phyloP scores from a whole-genome alignment of 2,888 invertebrate genomes.

The Zygothrica quintamaculata region DNA sequence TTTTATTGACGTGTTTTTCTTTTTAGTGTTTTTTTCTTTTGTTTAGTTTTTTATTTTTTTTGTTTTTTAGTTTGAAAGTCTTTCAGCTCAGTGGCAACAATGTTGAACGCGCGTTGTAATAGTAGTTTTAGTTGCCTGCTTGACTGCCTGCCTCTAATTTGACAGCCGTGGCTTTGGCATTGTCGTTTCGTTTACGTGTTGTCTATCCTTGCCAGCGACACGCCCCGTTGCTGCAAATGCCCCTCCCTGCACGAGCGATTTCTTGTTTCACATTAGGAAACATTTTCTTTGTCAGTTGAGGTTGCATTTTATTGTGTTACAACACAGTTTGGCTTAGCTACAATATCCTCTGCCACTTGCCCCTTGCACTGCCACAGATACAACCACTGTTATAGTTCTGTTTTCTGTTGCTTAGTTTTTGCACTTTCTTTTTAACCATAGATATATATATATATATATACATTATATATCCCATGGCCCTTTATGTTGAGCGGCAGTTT shows the following conservation, averaged over 20 bases:
- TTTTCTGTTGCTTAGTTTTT: constrained; percentile 27
- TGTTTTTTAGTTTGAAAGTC: constrained; percentile 1
- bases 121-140: constrained; percentile 45
- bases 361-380: constrained; percentile 8
- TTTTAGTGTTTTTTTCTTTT: background rate
- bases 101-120: constrained; percentile 45
- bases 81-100: constrained; percentile 28
- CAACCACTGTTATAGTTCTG: constrained; percentile 1
- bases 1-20: constrained; percentile 10
- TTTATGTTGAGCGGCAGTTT: constrained; percentile 64
- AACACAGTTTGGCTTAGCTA: constrained; percentile 65
- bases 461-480: constrained; percentile 22
- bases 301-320: constrained; percentile 78
- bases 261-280: constrained; percentile 69
- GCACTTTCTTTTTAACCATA: constrained; percentile 18
- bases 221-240: constrained; percentile 51
- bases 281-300: constrained; percentile 80
- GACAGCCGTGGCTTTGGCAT: constrained; percentile 74
- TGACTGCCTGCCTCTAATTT: constrained; percentile 70
- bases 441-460: too few relatives aligned
- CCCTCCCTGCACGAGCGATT: constrained; percentile 49
- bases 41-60: background rate
- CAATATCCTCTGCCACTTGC: constrained; percentile 9
- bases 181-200: constrained; percentile 78
- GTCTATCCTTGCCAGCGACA: constrained; percentile 70